Conservation (phyloP, 1,140 invertebrate species). For the Myzus persicae region DNA sequence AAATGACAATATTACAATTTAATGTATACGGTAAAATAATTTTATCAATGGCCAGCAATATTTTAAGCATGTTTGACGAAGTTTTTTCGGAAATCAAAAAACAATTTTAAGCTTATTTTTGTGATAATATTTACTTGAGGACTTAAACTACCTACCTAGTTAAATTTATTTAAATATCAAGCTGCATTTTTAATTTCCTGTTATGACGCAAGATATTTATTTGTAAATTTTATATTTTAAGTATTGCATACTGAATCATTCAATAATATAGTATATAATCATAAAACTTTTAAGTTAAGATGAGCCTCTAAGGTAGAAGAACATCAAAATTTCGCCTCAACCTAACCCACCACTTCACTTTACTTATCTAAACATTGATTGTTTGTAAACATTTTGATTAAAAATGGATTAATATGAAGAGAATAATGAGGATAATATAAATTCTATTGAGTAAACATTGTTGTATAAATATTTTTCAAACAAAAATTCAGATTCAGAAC, state of each 20-base stretch:
- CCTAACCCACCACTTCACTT: neutral
- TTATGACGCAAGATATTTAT: neutral
- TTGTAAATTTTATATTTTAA: neutral
- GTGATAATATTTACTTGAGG: neutral
- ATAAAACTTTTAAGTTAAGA: neutral
- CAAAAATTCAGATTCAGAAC: neutral
- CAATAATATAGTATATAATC: neutral
- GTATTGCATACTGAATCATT: neutral
- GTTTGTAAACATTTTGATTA: neutral
- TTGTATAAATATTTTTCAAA: no score
- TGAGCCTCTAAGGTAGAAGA: no score
- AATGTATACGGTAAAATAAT: neutral
- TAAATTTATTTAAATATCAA: neutral
- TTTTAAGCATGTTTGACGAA: neutral
- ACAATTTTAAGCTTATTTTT: neutral
- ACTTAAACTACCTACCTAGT: no score
- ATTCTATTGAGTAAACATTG: neutral
- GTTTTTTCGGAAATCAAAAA: neutral
- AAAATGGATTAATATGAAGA: no score
- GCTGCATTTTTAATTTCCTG: neutral
- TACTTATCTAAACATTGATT: neutral
- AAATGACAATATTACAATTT: neutral
- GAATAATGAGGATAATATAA: neutral
- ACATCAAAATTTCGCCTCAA: no score
- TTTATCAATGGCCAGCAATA: neutral